Conservation (phyloP, 2,797 vertebrate genomes). For the Hozukius guyotensis region DNA sequence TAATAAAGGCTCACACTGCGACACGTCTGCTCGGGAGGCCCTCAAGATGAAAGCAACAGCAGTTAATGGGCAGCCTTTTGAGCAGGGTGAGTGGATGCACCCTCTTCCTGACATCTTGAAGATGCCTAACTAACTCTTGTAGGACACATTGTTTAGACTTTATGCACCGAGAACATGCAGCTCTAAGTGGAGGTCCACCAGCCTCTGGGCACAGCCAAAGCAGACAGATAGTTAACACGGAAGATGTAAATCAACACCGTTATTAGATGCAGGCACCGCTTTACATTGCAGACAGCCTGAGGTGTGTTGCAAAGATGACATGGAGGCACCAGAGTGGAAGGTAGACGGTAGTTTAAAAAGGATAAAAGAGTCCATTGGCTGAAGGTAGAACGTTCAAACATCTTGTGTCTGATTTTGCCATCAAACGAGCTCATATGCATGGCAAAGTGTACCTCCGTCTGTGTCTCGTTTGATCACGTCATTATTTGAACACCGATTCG, state of each 20-base stretch:
- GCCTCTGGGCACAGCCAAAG: background rate
- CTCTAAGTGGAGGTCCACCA: conserved; percentile 29
- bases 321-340: conserved; percentile 62
- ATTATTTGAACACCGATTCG: conserved; percentile 72
- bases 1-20: conserved; percentile 99
- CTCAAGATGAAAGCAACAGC: conserved; percentile 99
- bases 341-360: conserved; percentile 71
- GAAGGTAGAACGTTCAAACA: conserved; percentile 73
- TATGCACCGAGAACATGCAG: conserved; percentile 27
- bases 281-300: conserved; percentile 55
- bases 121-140: conserved; percentile 70
- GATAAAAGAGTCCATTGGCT: conserved; percentile 77
- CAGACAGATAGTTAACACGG: conserved; percentile 23
- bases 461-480: conserved; percentile 74
- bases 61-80: conserved; percentile 95
- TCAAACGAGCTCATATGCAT: conserved; percentile 76
- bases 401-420: conserved; percentile 70
- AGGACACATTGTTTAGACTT: conserved; percentile 59
- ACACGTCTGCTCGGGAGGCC: conserved; percentile 99
- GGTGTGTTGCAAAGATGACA: conserved; percentile 65
- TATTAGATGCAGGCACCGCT: conserved; percentile 38
- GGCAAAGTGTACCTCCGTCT: conserved; percentile 66
- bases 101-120: conserved; percentile 71
- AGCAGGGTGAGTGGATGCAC: conserved; percentile 89
- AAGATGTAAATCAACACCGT: conserved; percentile 17